Conservation (phyloP, 2,888 invertebrate species). For the Dendrolimus pini region DNA sequence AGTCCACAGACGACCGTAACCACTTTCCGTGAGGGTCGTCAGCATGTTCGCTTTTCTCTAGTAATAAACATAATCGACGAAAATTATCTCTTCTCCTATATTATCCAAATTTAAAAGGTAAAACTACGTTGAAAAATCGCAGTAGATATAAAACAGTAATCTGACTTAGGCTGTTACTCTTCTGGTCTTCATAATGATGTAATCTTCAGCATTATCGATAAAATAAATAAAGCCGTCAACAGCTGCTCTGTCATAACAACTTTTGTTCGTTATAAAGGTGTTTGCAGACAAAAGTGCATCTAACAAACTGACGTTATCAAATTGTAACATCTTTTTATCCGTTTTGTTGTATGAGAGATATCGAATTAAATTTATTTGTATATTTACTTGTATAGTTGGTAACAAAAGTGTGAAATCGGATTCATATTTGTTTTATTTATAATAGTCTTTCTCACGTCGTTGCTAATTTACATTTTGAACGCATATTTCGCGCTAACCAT, state of each 20-base stretch:
- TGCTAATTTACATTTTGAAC: too few relatives aligned
- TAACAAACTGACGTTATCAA: constrained; percentile 46
- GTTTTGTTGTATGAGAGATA: constrained; percentile 35
- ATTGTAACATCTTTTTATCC: constrained; percentile 63
- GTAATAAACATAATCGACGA: background rate
- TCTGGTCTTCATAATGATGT: too few relatives aligned
- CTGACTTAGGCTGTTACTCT: too few relatives aligned
- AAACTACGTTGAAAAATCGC: too few relatives aligned
- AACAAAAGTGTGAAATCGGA: constrained; percentile 21
- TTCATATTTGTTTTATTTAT: too few relatives aligned
- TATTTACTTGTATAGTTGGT: constrained; percentile 19
- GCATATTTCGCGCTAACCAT: too few relatives aligned
- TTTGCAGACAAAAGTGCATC: constrained; percentile 51
- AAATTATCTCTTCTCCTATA: too few relatives aligned
- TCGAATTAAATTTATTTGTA: constrained; percentile 29
- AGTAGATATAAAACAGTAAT: too few relatives aligned
- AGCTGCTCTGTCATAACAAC: constrained; percentile 66
- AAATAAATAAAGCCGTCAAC: constrained; percentile 44
- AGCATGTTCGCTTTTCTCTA: background rate
- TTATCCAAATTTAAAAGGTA: too few relatives aligned
- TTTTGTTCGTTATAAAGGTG: constrained; percentile 65
- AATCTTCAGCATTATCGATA: constrained; percentile 14
- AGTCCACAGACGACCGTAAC: background rate
- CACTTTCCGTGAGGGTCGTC: background rate
- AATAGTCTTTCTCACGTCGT: too few relatives aligned